Evolutionary conservation across 2,113 vertebrate genomes (phyloP).

Genomic region (Leuciscus idus): DNA sequence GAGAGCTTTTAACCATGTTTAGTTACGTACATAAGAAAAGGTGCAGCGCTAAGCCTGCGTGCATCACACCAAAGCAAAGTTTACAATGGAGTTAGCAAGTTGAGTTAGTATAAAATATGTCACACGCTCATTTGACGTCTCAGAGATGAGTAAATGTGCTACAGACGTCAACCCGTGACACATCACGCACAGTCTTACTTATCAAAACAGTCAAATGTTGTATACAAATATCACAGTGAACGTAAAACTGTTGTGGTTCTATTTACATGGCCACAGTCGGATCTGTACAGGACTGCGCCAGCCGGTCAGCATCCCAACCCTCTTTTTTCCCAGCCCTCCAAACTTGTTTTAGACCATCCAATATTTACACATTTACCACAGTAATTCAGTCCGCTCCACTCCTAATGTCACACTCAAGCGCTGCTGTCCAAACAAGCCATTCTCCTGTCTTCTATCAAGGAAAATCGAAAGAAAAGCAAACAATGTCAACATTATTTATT

Average conservation of each 20-base stretch:
- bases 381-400: neutral
- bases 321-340: neutral
- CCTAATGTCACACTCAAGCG: neutral
- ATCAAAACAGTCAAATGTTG: neutral
- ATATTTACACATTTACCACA: neutral
- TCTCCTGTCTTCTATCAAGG: neutral
- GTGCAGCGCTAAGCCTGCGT: neutral
- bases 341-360: neutral
- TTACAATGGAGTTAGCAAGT: neutral
- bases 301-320: neutral
- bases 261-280: neutral
- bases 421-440: neutral
- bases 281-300: neutral
- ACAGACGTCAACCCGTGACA: neutral
- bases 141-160: neutral
- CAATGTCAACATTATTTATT: too few relatives aligned
- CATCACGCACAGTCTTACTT: neutral
- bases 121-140: constrained; percentile 9
- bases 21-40: neutral
- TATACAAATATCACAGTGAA: neutral
- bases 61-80: constrained; percentile 4
- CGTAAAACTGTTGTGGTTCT: neutral
- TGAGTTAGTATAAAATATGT: neutral
- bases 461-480: too few relatives aligned
- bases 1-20: neutral